Evolutionary conservation across 2,113 vertebrate species (phyloP), one percentile per base, ranked within the genome.

Genomic region (Elgaria multicarinata): DNA sequence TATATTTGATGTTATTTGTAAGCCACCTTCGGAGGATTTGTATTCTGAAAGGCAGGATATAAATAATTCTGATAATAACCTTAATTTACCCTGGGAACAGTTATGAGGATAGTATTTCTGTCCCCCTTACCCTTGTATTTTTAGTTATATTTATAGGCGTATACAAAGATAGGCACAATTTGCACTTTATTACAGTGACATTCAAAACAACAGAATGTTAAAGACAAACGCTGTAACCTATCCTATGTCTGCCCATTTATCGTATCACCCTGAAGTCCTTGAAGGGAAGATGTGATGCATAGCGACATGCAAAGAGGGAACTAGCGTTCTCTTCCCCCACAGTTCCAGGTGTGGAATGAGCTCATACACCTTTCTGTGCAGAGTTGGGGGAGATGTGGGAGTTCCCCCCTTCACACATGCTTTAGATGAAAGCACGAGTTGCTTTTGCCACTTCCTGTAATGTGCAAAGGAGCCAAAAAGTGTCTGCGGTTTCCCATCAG

Each of bases 381-480:
- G 44, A 77, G 66, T 18, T 16, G 44, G 33, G 77, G 36, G 33
- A 42, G 36, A 69, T 26, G 39, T 50, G 26, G 82, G 78, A 13
- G 39, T 69, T 83, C 55, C 31, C 50, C 46, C 26, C 86, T 81
- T 81, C 58, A 39, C 66, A 46, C 12, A 20, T 36, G 55, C 2
- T 28, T 44, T 39, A 81, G 66, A 14, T 33, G 13, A 31, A 0
- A n/a, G 62, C 46, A 24, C 1, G 44, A 53, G 31, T 3, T 0
- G 10, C 31, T 69, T 69, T 81, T 69, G 50, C 87, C n/a, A 28
- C 58, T 81, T 88, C 66, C n/a, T 81, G 66, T 71, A 46, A 58
- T 66, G 36, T 36, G 26, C 66, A 26, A 50, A 87, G 50, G 44
- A 80, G n/a, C 24, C 64, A 75, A 31, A 36, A 28, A 24, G 36